Conservation (phyloP, 1,140 invertebrate species). For the Melipona quadrifasciata region DNA sequence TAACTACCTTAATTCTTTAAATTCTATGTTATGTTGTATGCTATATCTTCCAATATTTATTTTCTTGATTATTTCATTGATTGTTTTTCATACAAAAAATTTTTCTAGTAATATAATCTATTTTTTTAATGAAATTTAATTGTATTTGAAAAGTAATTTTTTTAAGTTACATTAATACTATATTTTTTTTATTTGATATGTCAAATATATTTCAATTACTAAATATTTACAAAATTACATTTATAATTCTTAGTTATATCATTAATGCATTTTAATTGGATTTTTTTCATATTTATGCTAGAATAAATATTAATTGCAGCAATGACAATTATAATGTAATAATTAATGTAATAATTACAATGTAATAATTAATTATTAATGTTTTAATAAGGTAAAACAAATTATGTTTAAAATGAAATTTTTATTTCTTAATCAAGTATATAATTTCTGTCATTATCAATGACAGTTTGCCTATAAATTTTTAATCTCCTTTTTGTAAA, state of each 20-base stretch:
- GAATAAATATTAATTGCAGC: neutral
- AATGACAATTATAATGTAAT: neutral
- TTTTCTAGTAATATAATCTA: neutral
- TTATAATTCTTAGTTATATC: constrained; percentile 6
- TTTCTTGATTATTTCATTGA: no score
- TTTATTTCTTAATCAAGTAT: no score
- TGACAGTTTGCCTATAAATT: no score
- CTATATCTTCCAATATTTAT: neutral
- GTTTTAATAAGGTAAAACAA: no score
- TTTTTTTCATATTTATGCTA: neutral
- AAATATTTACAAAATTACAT: neutral
- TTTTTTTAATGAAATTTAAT: rapidly evolving
- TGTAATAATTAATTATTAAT: no score
- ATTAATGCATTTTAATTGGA: neutral
- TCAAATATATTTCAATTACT: neutral
- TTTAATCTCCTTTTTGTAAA: no score
- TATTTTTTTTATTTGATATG: neutral
- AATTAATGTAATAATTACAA: no score
- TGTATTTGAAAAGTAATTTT: neutral
- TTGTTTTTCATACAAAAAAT: neutral
- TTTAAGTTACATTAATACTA: no score
- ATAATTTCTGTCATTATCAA: no score
- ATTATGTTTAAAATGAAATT: no score
- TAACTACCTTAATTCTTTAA: neutral
- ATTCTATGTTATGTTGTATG: neutral